A percentile compares a stretch with the other conserved stretches of the same genome.
phyloP scores from a whole-genome alignment of 2,888 invertebrate genomes.

The Listrodromus nycthemerus region DNA sequence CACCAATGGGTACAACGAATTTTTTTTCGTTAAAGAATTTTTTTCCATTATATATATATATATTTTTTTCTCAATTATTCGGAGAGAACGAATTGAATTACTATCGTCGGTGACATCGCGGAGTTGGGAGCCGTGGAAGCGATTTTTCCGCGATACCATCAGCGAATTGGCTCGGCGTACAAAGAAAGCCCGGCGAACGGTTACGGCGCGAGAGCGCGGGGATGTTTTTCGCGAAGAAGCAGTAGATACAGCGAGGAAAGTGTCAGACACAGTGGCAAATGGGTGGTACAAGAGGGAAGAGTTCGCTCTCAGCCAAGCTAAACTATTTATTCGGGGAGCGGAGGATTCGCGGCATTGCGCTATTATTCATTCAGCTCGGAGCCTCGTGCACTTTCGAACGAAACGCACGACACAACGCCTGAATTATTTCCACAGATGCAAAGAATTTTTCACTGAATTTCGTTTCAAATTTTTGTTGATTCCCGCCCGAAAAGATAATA shows the following conservation, averaged over 20 bases:
- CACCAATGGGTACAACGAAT: too few relatives aligned
- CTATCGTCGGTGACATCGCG: neutral
- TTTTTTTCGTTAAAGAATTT: too few relatives aligned
- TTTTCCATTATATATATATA: neutral
- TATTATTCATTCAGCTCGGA: constrained; percentile 36
- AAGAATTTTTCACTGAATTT: neutral
- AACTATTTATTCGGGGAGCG: constrained; percentile 48
- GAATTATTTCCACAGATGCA: neutral
- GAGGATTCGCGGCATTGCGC: constrained; percentile 32
- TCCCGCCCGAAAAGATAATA: neutral
- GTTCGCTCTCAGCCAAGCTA: constrained; percentile 19
- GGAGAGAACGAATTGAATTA: neutral
- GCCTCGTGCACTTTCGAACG: constrained; percentile 50
- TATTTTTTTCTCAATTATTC: neutral
- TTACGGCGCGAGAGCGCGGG: neutral
- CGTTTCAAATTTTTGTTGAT: neutral
- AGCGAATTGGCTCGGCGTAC: constrained; percentile 59
- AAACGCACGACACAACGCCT: constrained; percentile 14
- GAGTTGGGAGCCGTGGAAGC: neutral
- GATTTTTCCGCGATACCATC: constrained; percentile 51
- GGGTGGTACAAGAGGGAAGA: constrained; percentile 21
- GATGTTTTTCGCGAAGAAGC: neutral
- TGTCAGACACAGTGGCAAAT: constrained; percentile 47
- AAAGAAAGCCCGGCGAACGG: neutral
- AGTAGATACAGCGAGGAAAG: constrained; percentile 29